phyloP scores from a whole-genome alignment of 2,797 vertebrate genomes.

The Fistularia tabacaria region DNA sequence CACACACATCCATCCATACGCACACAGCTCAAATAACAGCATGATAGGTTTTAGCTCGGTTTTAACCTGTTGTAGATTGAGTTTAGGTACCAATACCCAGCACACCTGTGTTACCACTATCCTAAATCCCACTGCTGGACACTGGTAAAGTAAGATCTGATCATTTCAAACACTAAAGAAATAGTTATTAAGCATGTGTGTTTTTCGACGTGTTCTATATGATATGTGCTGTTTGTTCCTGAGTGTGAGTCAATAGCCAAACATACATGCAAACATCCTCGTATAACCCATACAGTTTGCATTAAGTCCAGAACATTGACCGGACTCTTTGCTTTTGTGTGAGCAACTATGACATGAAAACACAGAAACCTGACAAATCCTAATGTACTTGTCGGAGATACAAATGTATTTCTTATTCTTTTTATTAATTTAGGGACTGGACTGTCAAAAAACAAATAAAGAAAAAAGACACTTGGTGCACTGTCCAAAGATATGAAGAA shows the following conservation, averaged over 20 bases:
- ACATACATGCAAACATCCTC: conserved; percentile 11
- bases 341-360: conserved; percentile 3
- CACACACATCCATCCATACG: conserved; percentile 12
- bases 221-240: conserved; percentile 6
- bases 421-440: too few species aligned
- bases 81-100: conserved; percentile 47
- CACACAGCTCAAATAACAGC: conserved; percentile 19
- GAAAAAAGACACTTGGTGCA: too few species aligned
- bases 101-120: conserved; percentile 49
- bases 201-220: conserved; percentile 17
- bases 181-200: neutral
- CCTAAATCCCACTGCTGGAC: too few species aligned
- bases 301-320: conserved; percentile 38
- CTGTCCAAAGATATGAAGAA: too few species aligned
- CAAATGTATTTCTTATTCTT: too few species aligned
- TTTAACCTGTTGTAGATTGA: conserved; percentile 60
- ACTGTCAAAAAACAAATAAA: too few species aligned
- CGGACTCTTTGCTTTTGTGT: conserved; percentile 19
- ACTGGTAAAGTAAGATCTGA: too few species aligned
- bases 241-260: conserved; percentile 3
- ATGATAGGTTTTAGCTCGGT: conserved; percentile 52
- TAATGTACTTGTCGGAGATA: conserved; percentile 2
- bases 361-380: conserved; percentile 7
- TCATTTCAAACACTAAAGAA: too few species aligned
- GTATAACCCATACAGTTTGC: conserved; percentile 28